A percentile compares a stretch with the other conserved stretches of the same genome.
Conservation (phyloP, 2,888 invertebrate genomes). For the Yponomeuta sedellus region DNA sequence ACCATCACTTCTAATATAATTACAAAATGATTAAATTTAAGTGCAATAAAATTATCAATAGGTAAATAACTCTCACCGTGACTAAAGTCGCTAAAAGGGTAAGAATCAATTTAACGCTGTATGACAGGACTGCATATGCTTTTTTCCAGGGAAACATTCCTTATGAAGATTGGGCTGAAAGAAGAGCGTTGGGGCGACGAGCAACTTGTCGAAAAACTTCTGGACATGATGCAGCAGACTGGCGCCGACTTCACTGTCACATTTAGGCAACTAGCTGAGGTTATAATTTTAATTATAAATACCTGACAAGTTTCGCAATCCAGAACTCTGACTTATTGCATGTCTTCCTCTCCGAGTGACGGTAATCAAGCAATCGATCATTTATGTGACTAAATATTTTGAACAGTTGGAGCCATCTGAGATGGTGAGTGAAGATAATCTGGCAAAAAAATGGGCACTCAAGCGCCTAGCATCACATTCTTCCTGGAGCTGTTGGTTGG, state of each 20-base stretch:
- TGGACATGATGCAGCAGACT: constrained; percentile 79
- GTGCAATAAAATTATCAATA: no score
- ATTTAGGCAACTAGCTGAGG: constrained; percentile 76
- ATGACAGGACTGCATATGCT: no score
- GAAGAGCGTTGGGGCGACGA: constrained; percentile 67
- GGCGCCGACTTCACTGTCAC: constrained; percentile 80
- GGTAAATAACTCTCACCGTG: no score
- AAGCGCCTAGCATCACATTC: constrained; percentile 60
- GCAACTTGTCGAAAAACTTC: constrained; percentile 67
- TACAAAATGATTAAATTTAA: no score
- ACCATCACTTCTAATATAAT: neutral
- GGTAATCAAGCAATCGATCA: no score
- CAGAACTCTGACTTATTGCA: no score
- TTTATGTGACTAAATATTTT: neutral
- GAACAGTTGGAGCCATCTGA: constrained; percentile 55
- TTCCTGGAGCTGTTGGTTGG: constrained; percentile 67
- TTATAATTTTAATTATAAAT: constrained; percentile 23
- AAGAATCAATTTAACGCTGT: no score
- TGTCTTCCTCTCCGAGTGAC: no score
- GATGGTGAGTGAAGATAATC: constrained; percentile 50
- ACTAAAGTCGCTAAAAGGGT: no score
- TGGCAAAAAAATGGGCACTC: constrained; percentile 70
- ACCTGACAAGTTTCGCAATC: no score
- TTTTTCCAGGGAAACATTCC: constrained; percentile 58
- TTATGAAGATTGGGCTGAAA: constrained; percentile 74